Percentiles rank a stretch among this genome's conserved stretches.
These are phyloP conservation scores for Pseudolycoriella hygida DNA, from an alignment of 2,888 invertebrate genomes.

Conservation along the genomic window DNA sequence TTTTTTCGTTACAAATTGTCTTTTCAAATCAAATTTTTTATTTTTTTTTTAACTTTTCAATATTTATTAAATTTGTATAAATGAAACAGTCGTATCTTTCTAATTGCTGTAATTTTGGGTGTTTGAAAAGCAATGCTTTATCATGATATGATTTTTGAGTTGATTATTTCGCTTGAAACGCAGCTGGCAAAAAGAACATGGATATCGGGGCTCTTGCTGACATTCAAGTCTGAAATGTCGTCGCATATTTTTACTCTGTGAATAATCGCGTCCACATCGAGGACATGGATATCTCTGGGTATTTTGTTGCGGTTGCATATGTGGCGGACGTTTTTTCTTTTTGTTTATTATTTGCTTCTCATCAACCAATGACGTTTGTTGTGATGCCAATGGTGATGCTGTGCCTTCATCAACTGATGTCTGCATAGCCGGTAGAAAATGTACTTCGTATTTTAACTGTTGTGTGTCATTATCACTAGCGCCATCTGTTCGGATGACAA, in stretches of 20 bases:
- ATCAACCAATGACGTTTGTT: no score
- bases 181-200: slow-evolving; percentile 40
- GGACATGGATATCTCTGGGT: slow-evolving; percentile 21
- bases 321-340: slow-evolving; percentile 1
- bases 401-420: no score
- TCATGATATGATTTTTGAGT: slow-evolving; percentile 12
- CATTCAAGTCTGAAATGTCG: slow-evolving; percentile 35
- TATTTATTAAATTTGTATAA: background rate
- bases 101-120: no score
- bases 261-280: slow-evolving; percentile 31
- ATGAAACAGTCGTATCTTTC: background rate
- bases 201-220: slow-evolving; percentile 50
- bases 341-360: background rate
- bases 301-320: slow-evolving; percentile 5
- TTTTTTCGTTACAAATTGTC: no score
- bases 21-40: background rate
- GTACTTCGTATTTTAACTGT: background rate
- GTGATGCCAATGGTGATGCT: no score
- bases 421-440: no score
- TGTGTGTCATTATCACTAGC: background rate
- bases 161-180: slow-evolving; percentile 15
- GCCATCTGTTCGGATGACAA: slow-evolving; percentile 1
- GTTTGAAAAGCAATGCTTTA: slow-evolving; percentile 7
- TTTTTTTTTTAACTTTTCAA: background rate
- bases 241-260: slow-evolving; percentile 31